A percentile compares a stretch with the other conserved stretches of the same genome.
phyloP scores from a whole-genome alignment of 2,888 invertebrate species.

The Dryadula phaetusa region DNA sequence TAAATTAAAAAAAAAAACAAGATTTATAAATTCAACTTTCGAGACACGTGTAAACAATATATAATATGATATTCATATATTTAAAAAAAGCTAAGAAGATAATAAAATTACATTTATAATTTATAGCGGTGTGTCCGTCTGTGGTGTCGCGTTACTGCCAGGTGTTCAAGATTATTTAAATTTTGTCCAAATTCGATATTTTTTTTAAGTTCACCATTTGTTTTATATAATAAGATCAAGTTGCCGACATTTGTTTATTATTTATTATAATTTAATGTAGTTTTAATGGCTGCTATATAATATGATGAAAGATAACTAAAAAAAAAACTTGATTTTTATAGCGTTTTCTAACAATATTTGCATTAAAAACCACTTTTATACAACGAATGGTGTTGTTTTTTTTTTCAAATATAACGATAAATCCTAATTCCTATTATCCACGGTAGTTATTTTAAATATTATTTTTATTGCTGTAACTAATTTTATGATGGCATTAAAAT shows the following conservation, averaged over 20 bases:
- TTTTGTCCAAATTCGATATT: constrained; percentile 38
- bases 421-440: not conserved
- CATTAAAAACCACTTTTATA: constrained; percentile 4
- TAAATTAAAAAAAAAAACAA: not conserved
- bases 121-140: constrained; percentile 36
- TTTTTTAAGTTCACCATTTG: constrained; percentile 27
- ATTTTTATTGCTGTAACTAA: not conserved
- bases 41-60: constrained; percentile 17
- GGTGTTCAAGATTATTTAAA: constrained; percentile 57
- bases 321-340: constrained; percentile 2
- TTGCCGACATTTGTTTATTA: constrained; percentile 24
- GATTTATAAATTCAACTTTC: not conserved
- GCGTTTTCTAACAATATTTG: constrained; percentile 18
- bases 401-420: not conserved
- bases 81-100: constrained; percentile 32
- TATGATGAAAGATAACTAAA: constrained; percentile 6
- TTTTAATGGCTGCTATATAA: constrained; percentile 27
- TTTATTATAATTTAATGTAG: constrained; percentile 25
- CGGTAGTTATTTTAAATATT: not conserved
- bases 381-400: not conserved
- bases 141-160: constrained; percentile 59
- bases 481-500: not conserved
- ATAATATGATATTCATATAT: constrained; percentile 22
- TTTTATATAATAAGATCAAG: constrained; percentile 21
- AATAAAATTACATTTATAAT: constrained; percentile 40